Conservation (phyloP, 2,113 vertebrate species). For the Lophotis ruficrista region DNA sequence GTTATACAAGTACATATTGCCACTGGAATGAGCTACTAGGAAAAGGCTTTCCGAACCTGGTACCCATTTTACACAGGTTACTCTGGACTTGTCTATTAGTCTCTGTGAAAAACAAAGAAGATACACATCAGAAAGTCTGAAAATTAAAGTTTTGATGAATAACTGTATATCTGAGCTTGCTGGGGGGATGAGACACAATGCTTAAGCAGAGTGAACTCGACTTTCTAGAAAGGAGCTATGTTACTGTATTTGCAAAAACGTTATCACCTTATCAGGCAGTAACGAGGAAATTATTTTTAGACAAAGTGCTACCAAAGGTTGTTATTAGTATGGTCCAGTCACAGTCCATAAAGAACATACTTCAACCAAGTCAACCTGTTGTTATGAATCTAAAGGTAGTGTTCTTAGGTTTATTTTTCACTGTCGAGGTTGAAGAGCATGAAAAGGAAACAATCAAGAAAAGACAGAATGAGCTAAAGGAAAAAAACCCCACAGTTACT, state of each 20-base stretch:
- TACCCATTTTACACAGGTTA: slow-evolving; percentile 98
- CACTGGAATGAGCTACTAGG: slow-evolving; percentile 96
- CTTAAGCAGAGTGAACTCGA: not conserved
- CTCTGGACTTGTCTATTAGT: slow-evolving; percentile 98
- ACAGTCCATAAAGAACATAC: not conserved
- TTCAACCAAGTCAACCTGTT: not conserved
- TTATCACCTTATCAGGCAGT: not conserved
- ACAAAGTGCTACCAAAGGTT: not conserved
- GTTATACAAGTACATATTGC: slow-evolving; percentile 98
- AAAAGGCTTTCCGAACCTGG: slow-evolving; percentile 98
- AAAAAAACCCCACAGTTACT: not conserved
- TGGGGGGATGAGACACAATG: not conserved
- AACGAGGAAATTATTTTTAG: not conserved
- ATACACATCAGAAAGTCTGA: slow-evolving; percentile 68
- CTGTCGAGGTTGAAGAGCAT: not conserved
- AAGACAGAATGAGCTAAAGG: not conserved
- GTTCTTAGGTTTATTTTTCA: not conserved
- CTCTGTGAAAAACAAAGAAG: slow-evolving; percentile 86
- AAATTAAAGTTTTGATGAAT: not conserved
- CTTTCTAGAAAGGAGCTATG: not conserved
- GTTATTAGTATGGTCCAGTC: not conserved
- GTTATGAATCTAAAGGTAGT: not conserved
- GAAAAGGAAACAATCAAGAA: not conserved
- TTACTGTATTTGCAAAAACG: not conserved
- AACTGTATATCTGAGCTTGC: not conserved